A percentile compares a stretch with the other conserved stretches of the same genome.
Evolutionary conservation across 2,797 vertebrate species (phyloP).

Genomic region (Rhadinocentrus ornatus): DNA sequence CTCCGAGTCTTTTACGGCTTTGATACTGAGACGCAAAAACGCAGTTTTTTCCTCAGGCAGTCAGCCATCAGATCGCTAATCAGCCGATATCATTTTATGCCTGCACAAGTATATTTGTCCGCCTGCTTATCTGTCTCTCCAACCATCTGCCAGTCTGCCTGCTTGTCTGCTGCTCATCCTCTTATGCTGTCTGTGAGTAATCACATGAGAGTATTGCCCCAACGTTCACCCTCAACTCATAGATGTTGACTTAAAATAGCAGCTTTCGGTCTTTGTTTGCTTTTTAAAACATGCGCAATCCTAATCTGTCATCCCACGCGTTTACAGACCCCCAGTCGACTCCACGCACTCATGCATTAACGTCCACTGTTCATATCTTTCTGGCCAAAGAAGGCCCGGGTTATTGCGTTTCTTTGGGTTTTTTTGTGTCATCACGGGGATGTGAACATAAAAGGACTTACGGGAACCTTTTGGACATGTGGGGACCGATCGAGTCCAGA

Average conservation of each 20-base stretch:
- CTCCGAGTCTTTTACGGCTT: slow-evolving; percentile 53
- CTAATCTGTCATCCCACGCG: slow-evolving; percentile 54
- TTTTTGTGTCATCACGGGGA: neutral
- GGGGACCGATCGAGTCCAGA: neutral
- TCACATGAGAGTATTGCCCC: slow-evolving; percentile 23
- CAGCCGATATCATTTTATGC: slow-evolving; percentile 29
- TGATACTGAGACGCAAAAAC: slow-evolving; percentile 31
- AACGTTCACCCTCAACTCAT: neutral
- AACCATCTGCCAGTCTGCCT: slow-evolving; percentile 52
- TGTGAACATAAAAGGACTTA: neutral
- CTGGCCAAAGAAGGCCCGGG: slow-evolving; percentile 19
- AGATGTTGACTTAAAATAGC: slow-evolving; percentile 53
- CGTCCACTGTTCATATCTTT: slow-evolving; percentile 35
- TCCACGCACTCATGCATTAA: slow-evolving; percentile 37
- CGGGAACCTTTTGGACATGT: neutral
- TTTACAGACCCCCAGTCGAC: slow-evolving; percentile 26
- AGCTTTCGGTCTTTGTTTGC: fast-evolving
- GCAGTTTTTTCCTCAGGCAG: slow-evolving; percentile 9
- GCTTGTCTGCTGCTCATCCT: slow-evolving; percentile 19
- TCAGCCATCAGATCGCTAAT: slow-evolving; percentile 51
- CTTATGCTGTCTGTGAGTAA: slow-evolving; percentile 34
- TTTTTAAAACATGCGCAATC: slow-evolving; percentile 30
- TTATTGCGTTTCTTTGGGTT: slow-evolving; percentile 26
- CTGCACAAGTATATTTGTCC: slow-evolving; percentile 36
- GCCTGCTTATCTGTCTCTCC: slow-evolving; percentile 41